Percentiles rank a stretch among this genome's conserved stretches.
Evolutionary conservation across 2,113 vertebrate genomes (phyloP).

Genomic region (Gasterosteus nipponicus): DNA sequence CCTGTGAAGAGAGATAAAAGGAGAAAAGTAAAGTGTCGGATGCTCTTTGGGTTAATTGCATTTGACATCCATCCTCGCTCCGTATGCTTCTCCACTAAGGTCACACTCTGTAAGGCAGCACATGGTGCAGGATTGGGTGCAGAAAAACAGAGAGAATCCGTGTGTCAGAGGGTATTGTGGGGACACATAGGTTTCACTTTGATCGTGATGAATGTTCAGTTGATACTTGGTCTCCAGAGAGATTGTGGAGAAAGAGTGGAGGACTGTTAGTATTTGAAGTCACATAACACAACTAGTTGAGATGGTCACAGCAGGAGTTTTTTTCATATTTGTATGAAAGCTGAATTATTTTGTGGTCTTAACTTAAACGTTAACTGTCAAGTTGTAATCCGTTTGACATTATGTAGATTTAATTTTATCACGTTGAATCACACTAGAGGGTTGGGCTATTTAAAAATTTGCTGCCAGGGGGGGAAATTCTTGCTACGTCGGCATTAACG

Average conservation of each 20-base stretch:
- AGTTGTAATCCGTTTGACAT: background rate
- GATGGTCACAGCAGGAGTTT: slow-evolving; percentile 23
- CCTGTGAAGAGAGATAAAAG: slow-evolving; percentile 75
- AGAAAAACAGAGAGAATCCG: slow-evolving; percentile 56
- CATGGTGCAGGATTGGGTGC: slow-evolving; percentile 69
- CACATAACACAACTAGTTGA: slow-evolving; percentile 21
- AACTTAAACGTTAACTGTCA: background rate
- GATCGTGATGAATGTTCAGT: slow-evolving; percentile 67
- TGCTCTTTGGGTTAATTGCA: slow-evolving; percentile 75
- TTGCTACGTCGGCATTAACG: background rate
- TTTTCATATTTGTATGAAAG: slow-evolving; percentile 26
- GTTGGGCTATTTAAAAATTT: background rate
- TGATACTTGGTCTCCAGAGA: slow-evolving; percentile 60
- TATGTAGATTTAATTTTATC: background rate
- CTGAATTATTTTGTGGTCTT: background rate
- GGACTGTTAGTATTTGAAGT: slow-evolving; percentile 56
- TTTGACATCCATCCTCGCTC: slow-evolving; percentile 71
- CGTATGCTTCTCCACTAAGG: slow-evolving; percentile 61
- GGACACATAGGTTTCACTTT: slow-evolving; percentile 66
- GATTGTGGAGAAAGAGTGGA: slow-evolving; percentile 29
- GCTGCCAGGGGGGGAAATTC: background rate
- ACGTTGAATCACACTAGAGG: background rate
- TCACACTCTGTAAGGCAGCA: slow-evolving; percentile 65
- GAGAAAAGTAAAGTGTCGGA: slow-evolving; percentile 53
- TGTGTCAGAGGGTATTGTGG: slow-evolving; percentile 45